Percentiles rank a stretch among this genome's conserved stretches.
phyloP scores from a whole-genome alignment of 1,140 invertebrate species.

The Centruroides sculpturatus region DNA sequence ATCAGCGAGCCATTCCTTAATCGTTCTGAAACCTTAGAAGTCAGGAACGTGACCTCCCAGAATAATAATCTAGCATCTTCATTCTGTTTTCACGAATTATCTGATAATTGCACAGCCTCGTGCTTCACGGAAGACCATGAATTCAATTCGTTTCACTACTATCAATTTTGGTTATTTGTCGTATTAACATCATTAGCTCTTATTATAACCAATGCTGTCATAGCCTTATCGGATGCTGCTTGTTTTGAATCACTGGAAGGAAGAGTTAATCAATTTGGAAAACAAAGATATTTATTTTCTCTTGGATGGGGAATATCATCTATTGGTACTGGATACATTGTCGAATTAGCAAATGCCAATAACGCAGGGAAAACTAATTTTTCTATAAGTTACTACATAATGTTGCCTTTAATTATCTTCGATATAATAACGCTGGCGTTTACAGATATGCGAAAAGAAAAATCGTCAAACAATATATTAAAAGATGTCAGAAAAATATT shows the following conservation, averaged over 20 bases:
- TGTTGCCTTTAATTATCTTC: not conserved
- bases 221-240: constrained; percentile 2
- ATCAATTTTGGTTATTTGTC: constrained; percentile 5
- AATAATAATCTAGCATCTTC: no score
- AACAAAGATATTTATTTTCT: constrained; percentile 4
- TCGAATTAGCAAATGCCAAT: not conserved
- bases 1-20: no score
- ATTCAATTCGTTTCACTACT: no score
- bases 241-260: constrained; percentile 2
- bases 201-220: not conserved
- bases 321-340: constrained; percentile 3
- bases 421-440: not conserved
- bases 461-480: constrained; percentile 3
- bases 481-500: constrained; percentile 3
- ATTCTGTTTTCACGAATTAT: no score
- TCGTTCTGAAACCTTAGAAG: no score
- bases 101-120: no score
- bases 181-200: not conserved
- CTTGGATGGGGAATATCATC: constrained; percentile 8
- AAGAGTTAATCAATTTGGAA: not conserved
- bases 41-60: no score
- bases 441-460: not conserved
- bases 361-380: constrained; percentile 19
- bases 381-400: not conserved
- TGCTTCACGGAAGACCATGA: no score